Conservation (phyloP, 2,888 invertebrate species). For the Cryptocephalus moraei region DNA sequence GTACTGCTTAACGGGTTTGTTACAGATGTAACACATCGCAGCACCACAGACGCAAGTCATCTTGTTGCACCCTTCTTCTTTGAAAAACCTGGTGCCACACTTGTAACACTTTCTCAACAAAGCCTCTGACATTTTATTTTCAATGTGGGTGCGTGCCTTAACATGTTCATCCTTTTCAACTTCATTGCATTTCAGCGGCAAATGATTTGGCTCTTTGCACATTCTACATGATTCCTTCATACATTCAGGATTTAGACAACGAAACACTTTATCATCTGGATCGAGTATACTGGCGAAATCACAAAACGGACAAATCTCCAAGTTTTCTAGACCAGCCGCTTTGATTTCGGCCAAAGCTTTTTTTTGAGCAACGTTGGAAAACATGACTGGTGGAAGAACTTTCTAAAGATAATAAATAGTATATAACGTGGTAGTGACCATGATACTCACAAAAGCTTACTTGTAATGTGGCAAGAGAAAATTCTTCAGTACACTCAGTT, state of each 20-base stretch:
- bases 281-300: slow-evolving; percentile 44
- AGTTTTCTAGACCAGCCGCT: slow-evolving; percentile 43
- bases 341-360: slow-evolving; percentile 41
- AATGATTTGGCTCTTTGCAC: slow-evolving; percentile 44
- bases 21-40: slow-evolving; percentile 47
- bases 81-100: slow-evolving; percentile 41
- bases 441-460: too few relatives aligned
- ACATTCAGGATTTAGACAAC: slow-evolving; percentile 46
- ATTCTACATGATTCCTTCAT: slow-evolving; percentile 43
- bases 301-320: slow-evolving; percentile 49
- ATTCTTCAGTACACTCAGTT: slow-evolving; percentile 29
- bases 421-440: too few relatives aligned
- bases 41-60: slow-evolving; percentile 48
- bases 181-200: slow-evolving; percentile 43
- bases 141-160: slow-evolving; percentile 38
- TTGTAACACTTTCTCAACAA: slow-evolving; percentile 39
- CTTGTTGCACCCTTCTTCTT: slow-evolving; percentile 47
- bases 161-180: slow-evolving; percentile 37
- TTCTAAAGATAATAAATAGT: slow-evolving; percentile 24
- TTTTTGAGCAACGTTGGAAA: slow-evolving; percentile 40
- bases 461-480: slow-evolving; percentile 30
- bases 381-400: slow-evolving; percentile 36
- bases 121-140: slow-evolving; percentile 46
- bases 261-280: slow-evolving; percentile 38
- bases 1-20: slow-evolving; percentile 42